Percentiles rank a stretch among this genome's conserved stretches.
phyloP scores from a whole-genome alignment of 2,888 invertebrate genomes.

The Helobdella robusta region DNA sequence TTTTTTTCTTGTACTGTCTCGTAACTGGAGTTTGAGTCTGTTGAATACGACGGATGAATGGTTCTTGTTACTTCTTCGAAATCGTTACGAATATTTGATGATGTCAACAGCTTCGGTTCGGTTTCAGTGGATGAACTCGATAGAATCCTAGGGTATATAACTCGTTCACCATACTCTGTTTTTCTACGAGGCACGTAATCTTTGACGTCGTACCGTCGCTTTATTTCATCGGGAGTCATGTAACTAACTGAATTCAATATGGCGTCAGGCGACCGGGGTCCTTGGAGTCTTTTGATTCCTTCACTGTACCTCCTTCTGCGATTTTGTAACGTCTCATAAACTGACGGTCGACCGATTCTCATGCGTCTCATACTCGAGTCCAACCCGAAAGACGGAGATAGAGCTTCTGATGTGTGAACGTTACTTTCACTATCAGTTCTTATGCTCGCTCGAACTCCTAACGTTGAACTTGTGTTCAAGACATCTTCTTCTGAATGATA shows the following conservation, averaged over 20 bases:
- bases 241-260: constrained; percentile 12
- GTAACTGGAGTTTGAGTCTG: not conserved
- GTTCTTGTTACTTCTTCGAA: constrained; percentile 21
- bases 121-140: not conserved
- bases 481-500: constrained; percentile 27
- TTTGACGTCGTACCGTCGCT: constrained; percentile 12
- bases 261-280: constrained; percentile 15
- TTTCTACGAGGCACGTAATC: constrained; percentile 15
- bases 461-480: not conserved
- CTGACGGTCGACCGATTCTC: constrained; percentile 19
- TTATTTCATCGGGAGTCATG: constrained; percentile 7
- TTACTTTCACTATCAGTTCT: not conserved
- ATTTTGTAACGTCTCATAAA: constrained; percentile 16
- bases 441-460: not conserved
- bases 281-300: not conserved
- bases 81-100: not conserved
- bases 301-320: not conserved
- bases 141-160: constrained; percentile 15
- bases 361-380: constrained; percentile 14
- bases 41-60: constrained; percentile 5
- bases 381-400: constrained; percentile 7
- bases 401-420: not conserved
- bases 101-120: constrained; percentile 5
- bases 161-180: constrained; percentile 21
- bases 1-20: not conserved